Percentiles rank a stretch among this genome's conserved stretches.
phyloP scores from a whole-genome alignment of 1,140 invertebrate species.

The Heliconius congener region DNA sequence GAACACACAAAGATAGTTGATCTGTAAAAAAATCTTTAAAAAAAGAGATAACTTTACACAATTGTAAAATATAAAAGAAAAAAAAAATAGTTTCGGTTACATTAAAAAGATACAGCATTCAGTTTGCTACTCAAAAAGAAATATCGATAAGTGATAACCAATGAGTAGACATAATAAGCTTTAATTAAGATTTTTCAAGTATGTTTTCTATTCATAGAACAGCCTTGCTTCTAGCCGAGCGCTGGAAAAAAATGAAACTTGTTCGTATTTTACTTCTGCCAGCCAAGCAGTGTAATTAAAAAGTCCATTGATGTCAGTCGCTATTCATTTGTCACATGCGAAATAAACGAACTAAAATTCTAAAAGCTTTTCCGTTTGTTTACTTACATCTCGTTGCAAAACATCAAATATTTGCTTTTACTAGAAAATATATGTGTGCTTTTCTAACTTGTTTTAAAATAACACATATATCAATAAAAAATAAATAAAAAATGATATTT shows the following conservation, averaged over 20 bases:
- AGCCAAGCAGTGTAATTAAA: conserved; percentile 8
- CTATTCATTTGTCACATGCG: conserved; percentile 2
- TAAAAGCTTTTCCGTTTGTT: conserved; percentile 4
- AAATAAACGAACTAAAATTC: conserved; percentile 4
- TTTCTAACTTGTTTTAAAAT: neutral
- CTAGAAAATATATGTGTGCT: neutral
- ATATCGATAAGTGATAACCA: neutral
- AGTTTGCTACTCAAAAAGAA: neutral
- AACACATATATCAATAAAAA: neutral
- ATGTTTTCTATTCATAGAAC: neutral
- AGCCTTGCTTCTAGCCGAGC: neutral
- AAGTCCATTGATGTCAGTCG: conserved; percentile 1
- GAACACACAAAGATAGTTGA: too few species aligned
- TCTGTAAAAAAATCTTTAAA: too few species aligned
- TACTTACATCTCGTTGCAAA: neutral
- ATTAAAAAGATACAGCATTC: neutral
- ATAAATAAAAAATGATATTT: neutral
- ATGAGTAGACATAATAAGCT: neutral
- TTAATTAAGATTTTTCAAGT: conserved; percentile 6
- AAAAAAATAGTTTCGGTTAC: too few species aligned
- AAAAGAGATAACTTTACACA: too few species aligned
- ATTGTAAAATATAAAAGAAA: too few species aligned
- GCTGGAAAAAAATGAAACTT: neutral
- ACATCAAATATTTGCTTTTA: neutral
- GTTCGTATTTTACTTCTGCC: neutral